phyloP scores from a whole-genome alignment of 2,888 invertebrate species.

The Serripes groenlandicus region DNA sequence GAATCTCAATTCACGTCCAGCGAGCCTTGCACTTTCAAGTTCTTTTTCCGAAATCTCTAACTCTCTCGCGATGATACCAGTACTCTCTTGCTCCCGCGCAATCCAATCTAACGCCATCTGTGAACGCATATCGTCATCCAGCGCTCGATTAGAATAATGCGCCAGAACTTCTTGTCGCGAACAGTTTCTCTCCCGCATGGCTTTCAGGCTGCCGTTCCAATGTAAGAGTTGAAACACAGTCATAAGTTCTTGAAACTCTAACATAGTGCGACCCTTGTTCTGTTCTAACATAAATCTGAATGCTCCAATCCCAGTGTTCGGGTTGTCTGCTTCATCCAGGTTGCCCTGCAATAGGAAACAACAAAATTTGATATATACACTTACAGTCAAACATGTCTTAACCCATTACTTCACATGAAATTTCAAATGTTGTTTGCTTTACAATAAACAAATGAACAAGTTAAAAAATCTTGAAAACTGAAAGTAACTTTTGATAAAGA shows the following conservation, averaged over 20 bases:
- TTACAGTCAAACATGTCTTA: too few relatives aligned
- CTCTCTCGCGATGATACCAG: slow-evolving; percentile 93
- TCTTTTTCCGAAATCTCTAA: slow-evolving; percentile 94
- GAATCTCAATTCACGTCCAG: slow-evolving; percentile 96
- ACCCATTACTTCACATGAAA: too few relatives aligned
- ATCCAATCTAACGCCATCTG: slow-evolving; percentile 98
- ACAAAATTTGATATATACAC: too few relatives aligned
- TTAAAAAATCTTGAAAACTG: too few relatives aligned
- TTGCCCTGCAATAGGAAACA: slow-evolving; percentile 74
- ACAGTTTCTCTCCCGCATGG: slow-evolving; percentile 97
- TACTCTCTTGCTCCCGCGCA: slow-evolving; percentile 90
- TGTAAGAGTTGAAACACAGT: slow-evolving; percentile 98
- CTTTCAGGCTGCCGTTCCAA: slow-evolving; percentile 98
- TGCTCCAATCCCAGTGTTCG: slow-evolving; percentile 93
- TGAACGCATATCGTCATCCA: slow-evolving; percentile 98
- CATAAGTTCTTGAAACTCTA: slow-evolving; percentile 98
- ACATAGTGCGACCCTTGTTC: slow-evolving; percentile 93
- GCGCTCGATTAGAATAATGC: slow-evolving; percentile 96
- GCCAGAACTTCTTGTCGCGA: slow-evolving; percentile 95
- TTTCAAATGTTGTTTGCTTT: too few relatives aligned
- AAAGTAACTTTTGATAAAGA: too few relatives aligned
- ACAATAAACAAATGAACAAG: too few relatives aligned
- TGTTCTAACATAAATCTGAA: slow-evolving; percentile 90
- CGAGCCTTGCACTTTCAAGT: slow-evolving; percentile 93
- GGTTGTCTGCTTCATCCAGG: slow-evolving; percentile 87